These are phyloP conservation scores for Corythornis vintsioides DNA, from an alignment of 2,113 vertebrate species.

Conservation along the genomic window DNA sequence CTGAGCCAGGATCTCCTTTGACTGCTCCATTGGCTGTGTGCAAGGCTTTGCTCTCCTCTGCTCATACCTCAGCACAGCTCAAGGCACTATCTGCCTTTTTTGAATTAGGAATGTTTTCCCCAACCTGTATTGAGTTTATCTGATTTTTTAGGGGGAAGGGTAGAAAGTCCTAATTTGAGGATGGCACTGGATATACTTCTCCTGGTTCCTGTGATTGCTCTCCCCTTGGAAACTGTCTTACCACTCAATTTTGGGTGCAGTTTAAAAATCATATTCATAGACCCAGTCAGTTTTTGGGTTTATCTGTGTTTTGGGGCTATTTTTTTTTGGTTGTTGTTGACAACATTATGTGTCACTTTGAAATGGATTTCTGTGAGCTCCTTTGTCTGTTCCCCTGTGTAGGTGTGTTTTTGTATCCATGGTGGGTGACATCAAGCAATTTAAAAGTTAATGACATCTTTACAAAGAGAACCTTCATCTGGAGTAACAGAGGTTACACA, in stretches of 20 bases:
- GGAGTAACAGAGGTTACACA: neutral
- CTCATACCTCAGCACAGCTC: neutral
- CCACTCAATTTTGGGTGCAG: neutral
- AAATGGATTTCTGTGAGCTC: neutral
- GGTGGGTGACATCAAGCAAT: neutral
- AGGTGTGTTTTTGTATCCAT: neutral
- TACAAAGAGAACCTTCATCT: neutral
- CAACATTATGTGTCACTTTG: neutral
- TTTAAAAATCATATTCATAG: neutral
- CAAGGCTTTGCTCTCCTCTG: neutral
- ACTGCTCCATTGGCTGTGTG: rapidly evolving
- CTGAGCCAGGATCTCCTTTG: neutral
- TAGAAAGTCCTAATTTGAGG: neutral
- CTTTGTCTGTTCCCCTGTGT: neutral
- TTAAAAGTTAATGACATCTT: neutral
- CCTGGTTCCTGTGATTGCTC: neutral
- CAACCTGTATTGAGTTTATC: neutral
- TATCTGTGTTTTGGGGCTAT: neutral
- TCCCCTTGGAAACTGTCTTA: neutral
- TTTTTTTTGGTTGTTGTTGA: neutral
- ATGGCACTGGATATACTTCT: neutral
- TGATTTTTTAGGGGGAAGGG: neutral
- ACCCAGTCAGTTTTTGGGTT: neutral
- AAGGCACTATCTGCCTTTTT: neutral
- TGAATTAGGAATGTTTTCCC: neutral